Evolutionary conservation across 2,888 invertebrate genomes (phyloP).

Genomic region (Eristalis arbustorum): DNA sequence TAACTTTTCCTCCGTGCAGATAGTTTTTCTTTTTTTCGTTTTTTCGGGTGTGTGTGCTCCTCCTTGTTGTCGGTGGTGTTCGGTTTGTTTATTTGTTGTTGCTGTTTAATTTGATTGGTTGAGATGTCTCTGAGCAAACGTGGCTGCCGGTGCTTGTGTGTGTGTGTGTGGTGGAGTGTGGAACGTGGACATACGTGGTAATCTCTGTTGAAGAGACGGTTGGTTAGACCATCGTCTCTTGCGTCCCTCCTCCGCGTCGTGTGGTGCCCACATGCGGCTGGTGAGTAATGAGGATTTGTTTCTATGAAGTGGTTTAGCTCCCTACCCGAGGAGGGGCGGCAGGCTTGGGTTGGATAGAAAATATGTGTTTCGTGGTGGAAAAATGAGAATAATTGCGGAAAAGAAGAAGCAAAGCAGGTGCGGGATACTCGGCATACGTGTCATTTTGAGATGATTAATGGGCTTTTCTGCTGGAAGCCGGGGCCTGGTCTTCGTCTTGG

Average conservation of each 20-base stretch:
- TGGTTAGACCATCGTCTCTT: constrained; percentile 25
- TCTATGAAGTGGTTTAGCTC: constrained; percentile 30
- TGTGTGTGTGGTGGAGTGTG: constrained; percentile 1
- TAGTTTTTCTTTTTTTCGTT: constrained; percentile 41
- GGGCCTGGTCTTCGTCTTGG: neutral
- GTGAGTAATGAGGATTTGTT: constrained; percentile 59
- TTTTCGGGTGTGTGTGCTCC: neutral
- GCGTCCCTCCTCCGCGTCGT: neutral
- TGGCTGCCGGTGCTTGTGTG: neutral
- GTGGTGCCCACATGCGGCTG: neutral
- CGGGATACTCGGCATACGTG: constrained; percentile 25
- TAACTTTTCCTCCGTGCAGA: constrained; percentile 68
- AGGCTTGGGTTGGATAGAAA: constrained; percentile 13
- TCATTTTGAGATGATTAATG: constrained; percentile 45
- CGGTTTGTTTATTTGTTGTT: constrained; percentile 63
- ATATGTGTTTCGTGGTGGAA: constrained; percentile 28
- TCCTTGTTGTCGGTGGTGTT: constrained; percentile 6
- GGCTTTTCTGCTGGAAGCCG: neutral
- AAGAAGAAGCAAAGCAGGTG: constrained; percentile 10
- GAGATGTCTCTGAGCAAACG: neutral
- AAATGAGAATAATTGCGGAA: constrained; percentile 44
- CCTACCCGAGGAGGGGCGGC: neutral
- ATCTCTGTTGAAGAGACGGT: constrained; percentile 33
- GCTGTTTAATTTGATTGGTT: constrained; percentile 63
- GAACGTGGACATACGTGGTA: constrained; percentile 48